phyloP scores from a whole-genome alignment of 2,113 vertebrate species.

The Corythoichthys intestinalis region DNA sequence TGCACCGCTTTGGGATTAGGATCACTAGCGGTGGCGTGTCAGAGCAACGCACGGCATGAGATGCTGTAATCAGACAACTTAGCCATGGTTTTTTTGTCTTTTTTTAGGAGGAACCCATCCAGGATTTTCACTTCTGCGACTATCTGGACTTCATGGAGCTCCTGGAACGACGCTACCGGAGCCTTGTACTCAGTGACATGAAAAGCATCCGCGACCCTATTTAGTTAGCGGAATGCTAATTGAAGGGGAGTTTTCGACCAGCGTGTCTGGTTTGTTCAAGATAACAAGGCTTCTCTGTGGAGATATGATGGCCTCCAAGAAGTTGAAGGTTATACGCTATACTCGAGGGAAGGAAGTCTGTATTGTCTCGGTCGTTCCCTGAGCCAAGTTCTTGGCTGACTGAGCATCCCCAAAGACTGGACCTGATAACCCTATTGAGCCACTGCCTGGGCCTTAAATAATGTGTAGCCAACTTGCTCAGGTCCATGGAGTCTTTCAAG shows the following conservation, averaged over 20 bases:
- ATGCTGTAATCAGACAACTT: not conserved
- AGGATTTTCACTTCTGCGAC: conserved; percentile 80
- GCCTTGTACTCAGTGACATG: conserved; percentile 82
- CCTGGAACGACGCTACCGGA: conserved; percentile 81
- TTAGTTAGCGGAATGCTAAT: not conserved
- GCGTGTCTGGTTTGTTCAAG: not conserved
- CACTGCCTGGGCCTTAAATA: not conserved
- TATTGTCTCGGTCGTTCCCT: too few species aligned
- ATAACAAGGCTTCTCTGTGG: not conserved
- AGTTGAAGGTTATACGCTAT: not conserved
- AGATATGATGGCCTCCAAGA: not conserved
- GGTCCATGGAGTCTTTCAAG: too few species aligned
- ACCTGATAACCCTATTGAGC: not conserved
- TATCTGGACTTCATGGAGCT: conserved; percentile 87
- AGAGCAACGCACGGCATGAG: too few species aligned
- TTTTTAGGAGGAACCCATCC: conserved; percentile 88
- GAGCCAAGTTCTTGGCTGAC: too few species aligned
- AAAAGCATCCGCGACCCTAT: conserved; percentile 52
- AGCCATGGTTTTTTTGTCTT: not conserved
- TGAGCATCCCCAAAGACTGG: too few species aligned
- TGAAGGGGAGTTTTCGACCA: not conserved
- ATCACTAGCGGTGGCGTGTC: not conserved
- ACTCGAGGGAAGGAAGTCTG: not conserved
- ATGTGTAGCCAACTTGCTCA: not conserved
- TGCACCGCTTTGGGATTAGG: not conserved